Conservation (phyloP, 2,797 vertebrate genomes). For the Anguilla pacifica region DNA sequence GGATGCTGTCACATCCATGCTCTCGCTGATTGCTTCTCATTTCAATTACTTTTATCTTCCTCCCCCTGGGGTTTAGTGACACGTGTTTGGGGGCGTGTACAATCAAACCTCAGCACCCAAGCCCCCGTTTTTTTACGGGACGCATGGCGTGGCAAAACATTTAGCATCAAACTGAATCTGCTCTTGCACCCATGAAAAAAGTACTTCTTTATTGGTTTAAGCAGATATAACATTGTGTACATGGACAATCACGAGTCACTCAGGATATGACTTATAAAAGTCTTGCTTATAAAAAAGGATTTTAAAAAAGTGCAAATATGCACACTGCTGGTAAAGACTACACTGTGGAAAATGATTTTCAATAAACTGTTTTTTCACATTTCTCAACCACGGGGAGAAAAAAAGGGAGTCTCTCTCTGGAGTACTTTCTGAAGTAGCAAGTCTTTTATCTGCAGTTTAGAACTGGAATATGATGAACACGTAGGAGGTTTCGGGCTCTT, state of each 20-base stretch:
- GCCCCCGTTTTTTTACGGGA: not conserved
- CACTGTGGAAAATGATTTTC: too few relatives aligned
- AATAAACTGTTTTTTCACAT: too few relatives aligned
- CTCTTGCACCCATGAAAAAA: too few relatives aligned
- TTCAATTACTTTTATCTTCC: not conserved
- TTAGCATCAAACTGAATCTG: not conserved
- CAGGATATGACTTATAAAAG: too few relatives aligned
- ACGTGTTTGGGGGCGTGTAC: not conserved
- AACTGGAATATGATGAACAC: not conserved
- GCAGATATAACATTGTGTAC: too few relatives aligned
- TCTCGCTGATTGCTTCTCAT: not conserved
- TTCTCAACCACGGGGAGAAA: too few relatives aligned
- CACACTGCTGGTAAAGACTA: too few relatives aligned
- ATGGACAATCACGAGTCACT: too few relatives aligned
- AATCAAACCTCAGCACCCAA: not conserved
- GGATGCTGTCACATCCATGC: not conserved
- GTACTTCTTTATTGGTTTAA: too few relatives aligned
- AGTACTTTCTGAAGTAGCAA: not conserved
- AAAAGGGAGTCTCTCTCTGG: not conserved
- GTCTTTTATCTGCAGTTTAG: not conserved
- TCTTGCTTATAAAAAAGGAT: too few relatives aligned
- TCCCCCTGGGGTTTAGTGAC: not conserved
- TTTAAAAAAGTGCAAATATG: too few relatives aligned
- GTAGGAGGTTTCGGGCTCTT: not conserved
- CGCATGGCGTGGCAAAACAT: not conserved